Evolutionary conservation across 1,140 invertebrate species (phyloP).

Genomic region (Steinernema feltiae): DNA sequence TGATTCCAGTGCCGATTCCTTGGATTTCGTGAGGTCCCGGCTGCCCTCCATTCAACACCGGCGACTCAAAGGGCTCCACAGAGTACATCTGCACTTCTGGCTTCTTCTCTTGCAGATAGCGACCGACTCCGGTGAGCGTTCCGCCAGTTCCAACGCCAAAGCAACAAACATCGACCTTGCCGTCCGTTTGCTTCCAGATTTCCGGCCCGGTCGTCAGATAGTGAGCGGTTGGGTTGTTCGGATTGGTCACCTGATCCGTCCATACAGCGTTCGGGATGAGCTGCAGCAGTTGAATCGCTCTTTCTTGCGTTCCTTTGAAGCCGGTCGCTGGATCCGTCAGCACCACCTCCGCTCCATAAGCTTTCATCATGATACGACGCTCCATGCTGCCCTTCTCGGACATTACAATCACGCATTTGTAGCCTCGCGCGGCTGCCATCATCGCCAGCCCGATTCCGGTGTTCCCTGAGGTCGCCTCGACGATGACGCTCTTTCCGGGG

Average conservation of each 20-base stretch:
- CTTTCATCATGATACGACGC: slow-evolving; percentile 41
- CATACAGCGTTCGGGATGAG: slow-evolving; percentile 50
- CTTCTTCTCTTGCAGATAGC: slow-evolving; percentile 45
- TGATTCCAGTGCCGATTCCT: slow-evolving; percentile 50
- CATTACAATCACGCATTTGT: slow-evolving; percentile 59
- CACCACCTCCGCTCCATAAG: slow-evolving; percentile 53
- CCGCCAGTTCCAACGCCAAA: slow-evolving; percentile 56
- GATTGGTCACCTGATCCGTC: slow-evolving; percentile 41
- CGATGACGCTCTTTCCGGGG: slow-evolving; percentile 56
- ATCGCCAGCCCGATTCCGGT: slow-evolving; percentile 59
- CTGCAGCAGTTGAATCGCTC: slow-evolving; percentile 43
- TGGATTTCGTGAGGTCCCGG: slow-evolving; percentile 54
- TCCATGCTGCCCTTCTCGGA: slow-evolving; percentile 59
- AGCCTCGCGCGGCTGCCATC: slow-evolving; percentile 57
- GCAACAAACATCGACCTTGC: slow-evolving; percentile 51
- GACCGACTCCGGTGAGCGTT: slow-evolving; percentile 52
- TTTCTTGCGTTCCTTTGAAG: slow-evolving; percentile 50
- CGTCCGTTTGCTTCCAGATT: slow-evolving; percentile 52
- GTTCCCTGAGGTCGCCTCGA: slow-evolving; percentile 59
- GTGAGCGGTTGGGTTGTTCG: slow-evolving; percentile 30
- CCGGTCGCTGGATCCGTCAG: slow-evolving; percentile 48
- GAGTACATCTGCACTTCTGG: slow-evolving; percentile 48
- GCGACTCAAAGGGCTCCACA: slow-evolving; percentile 48
- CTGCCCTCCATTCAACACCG: slow-evolving; percentile 44
- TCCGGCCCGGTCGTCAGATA: slow-evolving; percentile 47